Evolutionary conservation across 2,888 invertebrate species (phyloP).

Genomic region (Eilema sororculum): DNA sequence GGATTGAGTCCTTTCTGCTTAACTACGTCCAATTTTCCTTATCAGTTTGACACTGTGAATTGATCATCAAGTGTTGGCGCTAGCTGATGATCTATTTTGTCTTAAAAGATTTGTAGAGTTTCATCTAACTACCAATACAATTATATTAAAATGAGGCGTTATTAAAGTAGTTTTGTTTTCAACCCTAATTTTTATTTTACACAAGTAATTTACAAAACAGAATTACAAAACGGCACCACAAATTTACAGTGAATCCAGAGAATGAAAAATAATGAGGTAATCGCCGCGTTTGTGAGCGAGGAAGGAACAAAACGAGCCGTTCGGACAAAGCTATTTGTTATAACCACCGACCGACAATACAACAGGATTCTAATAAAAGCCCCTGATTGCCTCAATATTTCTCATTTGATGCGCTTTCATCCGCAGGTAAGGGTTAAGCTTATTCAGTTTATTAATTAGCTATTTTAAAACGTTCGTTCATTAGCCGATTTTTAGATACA

Average conservation of each 20-base stretch:
- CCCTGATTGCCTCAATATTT: slow-evolving; percentile 1
- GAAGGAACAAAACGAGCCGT: background rate
- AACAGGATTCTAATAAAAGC: background rate
- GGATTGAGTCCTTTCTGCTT: too few species aligned
- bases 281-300: background rate
- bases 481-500: too few species aligned
- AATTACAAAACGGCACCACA: background rate
- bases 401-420: background rate
- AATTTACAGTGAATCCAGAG: background rate
- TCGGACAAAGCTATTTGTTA: slow-evolving; percentile 5
- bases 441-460: background rate
- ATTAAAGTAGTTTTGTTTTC: too few species aligned
- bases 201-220: background rate
- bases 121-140: too few species aligned
- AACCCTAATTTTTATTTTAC: too few species aligned
- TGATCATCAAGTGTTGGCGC: too few species aligned
- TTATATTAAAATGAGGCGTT: too few species aligned
- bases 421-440: slow-evolving; percentile 2
- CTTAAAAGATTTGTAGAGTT: too few species aligned
- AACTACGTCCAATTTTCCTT: too few species aligned
- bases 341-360: background rate
- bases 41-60: too few species aligned
- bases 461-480: too few species aligned
- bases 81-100: too few species aligned
- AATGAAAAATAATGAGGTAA: slow-evolving; percentile 4